Conservation (phyloP, 1,140 invertebrate species). For the Ylistrum balloti region DNA sequence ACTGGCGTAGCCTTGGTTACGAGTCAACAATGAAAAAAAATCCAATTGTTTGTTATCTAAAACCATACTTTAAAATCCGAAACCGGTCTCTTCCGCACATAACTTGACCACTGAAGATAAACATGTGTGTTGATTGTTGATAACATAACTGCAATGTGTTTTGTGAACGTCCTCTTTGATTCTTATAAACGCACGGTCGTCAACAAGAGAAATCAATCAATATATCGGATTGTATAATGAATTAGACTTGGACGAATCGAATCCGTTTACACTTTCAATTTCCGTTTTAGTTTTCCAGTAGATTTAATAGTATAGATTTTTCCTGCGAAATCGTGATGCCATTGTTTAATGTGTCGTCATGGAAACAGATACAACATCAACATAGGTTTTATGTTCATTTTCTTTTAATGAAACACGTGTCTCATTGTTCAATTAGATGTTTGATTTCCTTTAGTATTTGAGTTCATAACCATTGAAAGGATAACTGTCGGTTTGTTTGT, state of each 20-base stretch:
- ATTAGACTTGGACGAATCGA: not conserved
- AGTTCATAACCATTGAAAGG: too few relatives aligned
- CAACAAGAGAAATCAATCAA: not conserved
- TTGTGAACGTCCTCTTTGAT: not conserved
- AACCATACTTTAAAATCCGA: not conserved
- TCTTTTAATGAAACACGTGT: not conserved
- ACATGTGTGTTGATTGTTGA: not conserved
- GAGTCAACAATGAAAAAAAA: not conserved
- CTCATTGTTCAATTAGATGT: not conserved
- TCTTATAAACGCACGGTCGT: not conserved
- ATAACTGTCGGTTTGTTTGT: too few relatives aligned
- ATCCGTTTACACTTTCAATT: not conserved
- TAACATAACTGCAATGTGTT: not conserved
- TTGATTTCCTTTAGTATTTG: too few relatives aligned
- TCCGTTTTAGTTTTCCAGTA: conserved; percentile 23
- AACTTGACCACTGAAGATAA: not conserved
- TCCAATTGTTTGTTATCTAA: not conserved
- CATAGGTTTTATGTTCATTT: not conserved
- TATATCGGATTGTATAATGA: not conserved
- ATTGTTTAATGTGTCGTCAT: not conserved
- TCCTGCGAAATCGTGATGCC: not conserved
- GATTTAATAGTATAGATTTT: conserved; percentile 1
- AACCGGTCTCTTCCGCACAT: not conserved
- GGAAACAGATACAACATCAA: not conserved
- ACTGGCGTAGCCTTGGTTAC: not conserved